These are phyloP conservation scores for Orchestia grillus DNA, from an alignment of 1,140 invertebrate species.

Conservation along the genomic window DNA sequence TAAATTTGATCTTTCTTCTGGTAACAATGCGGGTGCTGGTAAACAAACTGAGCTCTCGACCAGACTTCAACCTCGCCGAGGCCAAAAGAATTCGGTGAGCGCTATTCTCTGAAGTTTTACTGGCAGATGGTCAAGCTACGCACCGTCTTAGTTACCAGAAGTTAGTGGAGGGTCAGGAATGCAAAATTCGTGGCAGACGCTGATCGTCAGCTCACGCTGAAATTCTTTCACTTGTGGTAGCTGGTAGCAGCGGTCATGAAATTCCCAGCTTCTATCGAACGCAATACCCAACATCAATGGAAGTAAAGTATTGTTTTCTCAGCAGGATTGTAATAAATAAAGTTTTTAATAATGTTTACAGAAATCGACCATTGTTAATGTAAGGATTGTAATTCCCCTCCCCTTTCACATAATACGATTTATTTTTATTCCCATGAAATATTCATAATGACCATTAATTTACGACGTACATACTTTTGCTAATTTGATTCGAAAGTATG, in stretches of 20 bases:
- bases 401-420: not conserved
- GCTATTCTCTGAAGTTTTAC: not conserved
- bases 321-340: too few species aligned
- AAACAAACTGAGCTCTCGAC: conserved; percentile 77
- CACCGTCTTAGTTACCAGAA: not conserved
- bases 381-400: not conserved
- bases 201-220: not conserved
- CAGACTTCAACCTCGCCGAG: conserved; percentile 84
- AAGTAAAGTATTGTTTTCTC: too few species aligned
- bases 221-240: not conserved
- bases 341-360: conserved; percentile 9
- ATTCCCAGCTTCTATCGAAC: too few species aligned
- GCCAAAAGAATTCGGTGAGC: conserved; percentile 63
- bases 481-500: conserved; percentile 75
- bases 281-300: too few species aligned
- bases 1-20: conserved; percentile 86
- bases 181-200: not conserved
- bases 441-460: too few species aligned
- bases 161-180: not conserved
- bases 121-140: not conserved
- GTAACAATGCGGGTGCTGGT: conserved; percentile 89
- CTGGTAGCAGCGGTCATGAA: too few species aligned
- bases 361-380: not conserved
- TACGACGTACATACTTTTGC: too few species aligned
- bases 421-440: not conserved